These are phyloP conservation scores for Anguilla marmorata DNA, from an alignment of 2,797 vertebrate genomes.

Conservation along the genomic window DNA sequence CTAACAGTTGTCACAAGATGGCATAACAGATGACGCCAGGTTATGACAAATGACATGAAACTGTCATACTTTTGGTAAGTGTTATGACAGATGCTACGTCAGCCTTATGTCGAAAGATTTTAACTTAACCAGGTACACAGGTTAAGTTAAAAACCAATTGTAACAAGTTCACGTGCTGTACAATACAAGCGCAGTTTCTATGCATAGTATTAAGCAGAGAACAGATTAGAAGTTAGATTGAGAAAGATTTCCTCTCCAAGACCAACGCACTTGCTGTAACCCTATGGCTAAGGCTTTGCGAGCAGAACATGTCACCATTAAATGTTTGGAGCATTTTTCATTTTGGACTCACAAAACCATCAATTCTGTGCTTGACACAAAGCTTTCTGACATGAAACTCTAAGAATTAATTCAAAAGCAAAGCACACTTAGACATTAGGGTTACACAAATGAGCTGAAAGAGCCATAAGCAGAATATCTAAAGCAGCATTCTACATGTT, in stretches of 20 bases:
- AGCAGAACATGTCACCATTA: not conserved
- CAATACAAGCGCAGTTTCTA: not conserved
- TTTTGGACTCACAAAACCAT: not conserved
- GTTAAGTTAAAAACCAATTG: not conserved
- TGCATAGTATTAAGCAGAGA: not conserved
- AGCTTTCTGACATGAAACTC: not conserved
- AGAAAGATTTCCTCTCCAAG: not conserved
- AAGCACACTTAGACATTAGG: not conserved
- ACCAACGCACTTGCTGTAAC: not conserved
- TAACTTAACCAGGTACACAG: not conserved
- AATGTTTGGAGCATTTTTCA: not conserved
- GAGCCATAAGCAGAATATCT: not conserved
- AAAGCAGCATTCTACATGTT: conserved; percentile 1
- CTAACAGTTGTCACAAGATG: no score
- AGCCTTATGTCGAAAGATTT: no score
- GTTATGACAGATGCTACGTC: no score
- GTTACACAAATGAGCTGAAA: conserved; percentile 18
- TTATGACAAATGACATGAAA: no score
- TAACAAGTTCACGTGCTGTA: not conserved
- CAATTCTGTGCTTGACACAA: not conserved
- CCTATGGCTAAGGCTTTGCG: not conserved
- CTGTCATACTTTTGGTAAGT: no score
- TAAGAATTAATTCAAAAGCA: not conserved
- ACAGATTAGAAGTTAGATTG: not conserved
- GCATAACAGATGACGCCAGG: no score